Percentiles rank a stretch among this genome's conserved stretches.
Conservation (phyloP, 1,140 invertebrate species). For the Plodia interpunctella region DNA sequence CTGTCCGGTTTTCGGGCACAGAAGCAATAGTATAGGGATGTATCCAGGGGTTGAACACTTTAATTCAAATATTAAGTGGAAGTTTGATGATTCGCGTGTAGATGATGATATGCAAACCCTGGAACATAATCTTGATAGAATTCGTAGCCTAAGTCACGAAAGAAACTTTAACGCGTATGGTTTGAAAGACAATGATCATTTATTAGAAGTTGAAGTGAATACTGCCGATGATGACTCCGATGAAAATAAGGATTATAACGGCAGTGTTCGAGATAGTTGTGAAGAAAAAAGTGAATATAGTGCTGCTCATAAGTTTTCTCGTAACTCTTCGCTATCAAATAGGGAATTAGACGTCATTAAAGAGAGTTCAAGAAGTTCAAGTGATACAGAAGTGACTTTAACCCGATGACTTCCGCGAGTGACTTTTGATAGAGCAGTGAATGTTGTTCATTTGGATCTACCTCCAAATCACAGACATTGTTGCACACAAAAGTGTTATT, state of each 20-base stretch:
- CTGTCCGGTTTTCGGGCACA: conserved; percentile 72
- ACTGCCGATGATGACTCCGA: conserved; percentile 59
- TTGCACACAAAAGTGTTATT: conserved; percentile 33
- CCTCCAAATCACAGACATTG: conserved; percentile 37
- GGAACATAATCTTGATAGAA: conserved; percentile 72
- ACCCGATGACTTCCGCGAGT: conserved; percentile 72
- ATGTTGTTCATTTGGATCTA: conserved; percentile 54
- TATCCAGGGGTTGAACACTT: conserved; percentile 69
- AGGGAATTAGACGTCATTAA: conserved; percentile 75
- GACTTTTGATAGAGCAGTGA: conserved; percentile 57
- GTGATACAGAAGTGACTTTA: conserved; percentile 73
- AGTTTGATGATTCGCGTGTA: conserved; percentile 58
- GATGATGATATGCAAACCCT: conserved; percentile 63
- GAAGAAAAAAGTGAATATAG: conserved; percentile 67
- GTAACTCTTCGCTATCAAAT: conserved; percentile 67
- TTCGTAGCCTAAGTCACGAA: conserved; percentile 64
- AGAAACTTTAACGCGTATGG: conserved; percentile 51
- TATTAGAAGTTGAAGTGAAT: conserved; percentile 68
- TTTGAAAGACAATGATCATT: conserved; percentile 57
- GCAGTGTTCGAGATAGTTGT: conserved; percentile 48
- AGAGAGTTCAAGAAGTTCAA: conserved; percentile 75
- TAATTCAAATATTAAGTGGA: conserved; percentile 72
- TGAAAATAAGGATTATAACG: conserved; percentile 55
- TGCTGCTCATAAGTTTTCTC: conserved; percentile 62
- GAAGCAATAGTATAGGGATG: conserved; percentile 72